Percentiles rank a stretch among this genome's conserved stretches.
Conservation (phyloP, 1,140 invertebrate genomes). For the Paralvinella palmiformis region DNA sequence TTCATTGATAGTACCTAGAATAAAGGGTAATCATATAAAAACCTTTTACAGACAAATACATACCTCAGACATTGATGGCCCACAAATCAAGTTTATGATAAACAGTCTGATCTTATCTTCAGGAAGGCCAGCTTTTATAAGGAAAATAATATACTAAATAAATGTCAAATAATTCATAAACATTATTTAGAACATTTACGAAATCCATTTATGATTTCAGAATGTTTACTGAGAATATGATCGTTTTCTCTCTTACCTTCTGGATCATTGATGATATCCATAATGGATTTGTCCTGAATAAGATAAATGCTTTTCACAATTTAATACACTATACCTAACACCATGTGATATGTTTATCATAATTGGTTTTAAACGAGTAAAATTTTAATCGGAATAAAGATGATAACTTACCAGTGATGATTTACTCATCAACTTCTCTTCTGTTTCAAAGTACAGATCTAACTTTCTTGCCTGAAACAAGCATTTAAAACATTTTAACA, state of each 20-base stretch:
- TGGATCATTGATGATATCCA: slow-evolving; percentile 61
- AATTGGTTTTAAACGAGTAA: no score
- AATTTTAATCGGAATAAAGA: no score
- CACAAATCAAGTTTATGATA: slow-evolving; percentile 89
- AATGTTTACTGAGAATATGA: neutral
- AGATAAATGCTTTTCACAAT: slow-evolving; percentile 1
- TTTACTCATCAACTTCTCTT: slow-evolving; percentile 89
- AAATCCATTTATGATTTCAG: no score
- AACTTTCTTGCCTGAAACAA: slow-evolving; percentile 67
- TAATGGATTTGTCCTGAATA: slow-evolving; percentile 44
- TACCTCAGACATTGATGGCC: slow-evolving; percentile 67
- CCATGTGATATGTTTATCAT: no score
- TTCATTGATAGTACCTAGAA: no score
- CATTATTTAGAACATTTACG: no score
- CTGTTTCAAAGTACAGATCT: slow-evolving; percentile 93
- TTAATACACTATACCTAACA: neutral
- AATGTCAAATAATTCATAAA: no score
- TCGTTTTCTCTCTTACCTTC: slow-evolving; percentile 50
- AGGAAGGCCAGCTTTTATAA: slow-evolving; percentile 62
- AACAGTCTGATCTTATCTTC: slow-evolving; percentile 94
- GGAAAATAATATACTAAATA: neutral
- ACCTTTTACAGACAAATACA: no score
- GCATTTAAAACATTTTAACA: neutral
- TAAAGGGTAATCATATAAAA: no score
- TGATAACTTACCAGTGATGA: slow-evolving; percentile 42